Conservation (phyloP, 92 coral and sea anemone species). For the Epizoanthus scotinus region DNA sequence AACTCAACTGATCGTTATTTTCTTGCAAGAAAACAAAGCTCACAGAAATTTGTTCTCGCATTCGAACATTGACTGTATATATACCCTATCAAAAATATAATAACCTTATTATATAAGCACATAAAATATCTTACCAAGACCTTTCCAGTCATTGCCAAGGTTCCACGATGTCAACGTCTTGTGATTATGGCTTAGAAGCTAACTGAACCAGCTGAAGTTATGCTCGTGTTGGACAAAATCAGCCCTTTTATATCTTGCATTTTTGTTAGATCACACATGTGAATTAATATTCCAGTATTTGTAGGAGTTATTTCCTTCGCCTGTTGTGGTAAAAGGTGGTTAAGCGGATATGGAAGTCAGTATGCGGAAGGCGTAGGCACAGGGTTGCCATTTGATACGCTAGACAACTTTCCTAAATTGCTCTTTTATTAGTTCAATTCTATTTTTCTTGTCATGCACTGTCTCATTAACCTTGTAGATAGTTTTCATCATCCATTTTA, state of each 20-base stretch:
- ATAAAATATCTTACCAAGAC: constrained; percentile 19
- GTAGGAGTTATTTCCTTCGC: constrained; percentile 9
- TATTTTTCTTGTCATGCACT: not conserved
- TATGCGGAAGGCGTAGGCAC: constrained; percentile 28
- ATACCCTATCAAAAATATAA: not conserved
- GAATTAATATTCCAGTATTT: constrained; percentile 1
- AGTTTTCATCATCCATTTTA: no score
- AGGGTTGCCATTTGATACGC: constrained; percentile 26
- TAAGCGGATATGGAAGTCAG: not conserved
- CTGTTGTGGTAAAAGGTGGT: not conserved
- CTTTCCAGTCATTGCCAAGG: not conserved
- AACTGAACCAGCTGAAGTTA: not conserved
- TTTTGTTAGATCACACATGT: not conserved
- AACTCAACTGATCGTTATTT: no score
- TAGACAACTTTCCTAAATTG: not conserved
- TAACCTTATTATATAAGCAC: no score
- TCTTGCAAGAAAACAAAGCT: no score
- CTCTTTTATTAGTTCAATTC: not conserved
- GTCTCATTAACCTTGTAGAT: no score
- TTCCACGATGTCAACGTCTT: not conserved
- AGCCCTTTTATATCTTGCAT: constrained; percentile 6
- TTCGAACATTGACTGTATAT: no score
- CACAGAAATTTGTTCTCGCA: no score
- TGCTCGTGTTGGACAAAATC: not conserved
- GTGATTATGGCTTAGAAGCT: not conserved